phyloP scores from a whole-genome alignment of 2,888 invertebrate species.

The Emmelina monodactyla region DNA sequence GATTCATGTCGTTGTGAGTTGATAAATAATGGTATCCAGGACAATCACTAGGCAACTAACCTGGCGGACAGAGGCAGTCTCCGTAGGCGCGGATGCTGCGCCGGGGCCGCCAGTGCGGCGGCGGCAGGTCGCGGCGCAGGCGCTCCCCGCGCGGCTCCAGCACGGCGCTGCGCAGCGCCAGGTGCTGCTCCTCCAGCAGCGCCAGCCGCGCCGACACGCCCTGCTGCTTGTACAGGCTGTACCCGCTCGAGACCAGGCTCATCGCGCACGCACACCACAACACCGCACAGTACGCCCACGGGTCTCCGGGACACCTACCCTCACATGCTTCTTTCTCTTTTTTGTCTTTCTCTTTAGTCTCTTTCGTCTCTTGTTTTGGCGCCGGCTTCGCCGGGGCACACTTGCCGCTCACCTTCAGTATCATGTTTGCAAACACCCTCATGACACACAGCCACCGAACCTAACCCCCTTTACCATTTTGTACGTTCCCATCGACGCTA shows the following conservation, averaged over 20 bases:
- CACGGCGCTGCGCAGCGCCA: conserved; percentile 57
- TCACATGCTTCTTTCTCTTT: conserved; percentile 34
- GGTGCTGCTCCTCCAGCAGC: conserved; percentile 64
- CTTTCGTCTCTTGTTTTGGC: conserved; percentile 28
- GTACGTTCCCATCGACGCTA: conserved; percentile 17
- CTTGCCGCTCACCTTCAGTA: conserved; percentile 52
- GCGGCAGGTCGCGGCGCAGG: conserved; percentile 59
- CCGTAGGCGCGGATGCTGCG: conserved; percentile 65
- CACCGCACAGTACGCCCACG: conserved; percentile 56
- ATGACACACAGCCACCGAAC: conserved; percentile 20
- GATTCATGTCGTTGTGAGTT: no score
- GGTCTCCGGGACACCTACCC: conserved; percentile 42
- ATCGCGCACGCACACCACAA: conserved; percentile 72
- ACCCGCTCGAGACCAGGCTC: conserved; percentile 69
- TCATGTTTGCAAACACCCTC: conserved; percentile 35
- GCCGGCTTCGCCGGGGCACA: conserved; percentile 25
- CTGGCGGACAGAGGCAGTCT: conserved; percentile 78
- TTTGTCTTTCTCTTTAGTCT: conserved; percentile 12
- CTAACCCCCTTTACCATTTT: conserved; percentile 18
- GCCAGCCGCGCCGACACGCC: conserved; percentile 58
- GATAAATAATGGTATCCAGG: no score
- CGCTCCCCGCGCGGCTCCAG: conserved; percentile 62
- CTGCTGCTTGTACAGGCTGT: conserved; percentile 66
- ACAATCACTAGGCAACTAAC: conserved; percentile 52
- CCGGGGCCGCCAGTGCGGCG: conserved; percentile 42